Evolutionary conservation across 1,140 invertebrate genomes (phyloP).

Genomic region (Lucilia cuprina): DNA sequence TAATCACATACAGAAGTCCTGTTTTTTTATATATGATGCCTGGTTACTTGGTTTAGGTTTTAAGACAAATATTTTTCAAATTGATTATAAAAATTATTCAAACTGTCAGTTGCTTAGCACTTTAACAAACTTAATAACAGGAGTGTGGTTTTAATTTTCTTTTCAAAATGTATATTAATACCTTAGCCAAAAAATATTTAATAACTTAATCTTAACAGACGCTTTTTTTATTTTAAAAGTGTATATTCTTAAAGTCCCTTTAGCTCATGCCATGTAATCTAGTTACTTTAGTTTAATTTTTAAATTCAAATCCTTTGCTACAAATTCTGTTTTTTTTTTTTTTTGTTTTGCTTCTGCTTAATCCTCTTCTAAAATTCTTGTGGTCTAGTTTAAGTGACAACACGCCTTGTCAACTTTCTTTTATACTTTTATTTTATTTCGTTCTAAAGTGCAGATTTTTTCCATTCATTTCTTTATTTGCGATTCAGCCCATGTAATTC

Average conservation of each 20-base stretch:
- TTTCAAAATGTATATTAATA: not conserved
- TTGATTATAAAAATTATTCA: conserved; percentile 10
- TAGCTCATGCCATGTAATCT: not conserved
- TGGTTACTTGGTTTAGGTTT: not conserved
- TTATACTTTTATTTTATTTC: not conserved
- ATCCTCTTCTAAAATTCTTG: not conserved
- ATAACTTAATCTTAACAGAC: not conserved
- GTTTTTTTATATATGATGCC: not conserved
- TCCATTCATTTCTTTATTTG: not conserved
- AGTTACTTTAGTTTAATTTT: not conserved
- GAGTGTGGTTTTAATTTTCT: not conserved
- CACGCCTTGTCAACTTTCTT: not conserved
- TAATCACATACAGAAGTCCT: not conserved
- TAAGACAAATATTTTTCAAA: conserved; percentile 4
- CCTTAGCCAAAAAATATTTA: not conserved
- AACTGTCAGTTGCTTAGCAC: not conserved
- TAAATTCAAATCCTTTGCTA: not conserved
- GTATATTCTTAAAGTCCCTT: not conserved
- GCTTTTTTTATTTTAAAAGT: not conserved
- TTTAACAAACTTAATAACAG: not conserved
- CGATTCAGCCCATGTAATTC: not conserved
- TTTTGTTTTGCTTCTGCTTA: not conserved
- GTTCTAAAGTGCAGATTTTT: not conserved
- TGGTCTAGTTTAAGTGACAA: not conserved
- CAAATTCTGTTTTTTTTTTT: not conserved